Evolutionary conservation across 2,888 invertebrate genomes (phyloP).

Genomic region (Globia sparganii): DNA sequence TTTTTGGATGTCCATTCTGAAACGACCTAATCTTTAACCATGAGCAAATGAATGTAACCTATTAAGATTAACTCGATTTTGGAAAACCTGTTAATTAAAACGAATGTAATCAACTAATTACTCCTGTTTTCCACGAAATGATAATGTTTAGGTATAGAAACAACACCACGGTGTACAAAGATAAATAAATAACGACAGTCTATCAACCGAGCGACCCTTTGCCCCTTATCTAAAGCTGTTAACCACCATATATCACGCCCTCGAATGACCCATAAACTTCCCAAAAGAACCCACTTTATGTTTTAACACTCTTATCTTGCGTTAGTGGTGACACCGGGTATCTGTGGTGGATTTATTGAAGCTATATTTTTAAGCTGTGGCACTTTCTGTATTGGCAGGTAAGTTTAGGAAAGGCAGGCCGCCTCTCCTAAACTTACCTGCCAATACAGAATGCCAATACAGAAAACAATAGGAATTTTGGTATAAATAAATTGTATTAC

Average conservation of each 20-base stretch:
- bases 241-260: constrained; percentile 49
- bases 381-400: not conserved
- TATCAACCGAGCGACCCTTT: constrained; percentile 26
- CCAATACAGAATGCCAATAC: too few species aligned
- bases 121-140: not conserved
- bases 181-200: constrained; percentile 19
- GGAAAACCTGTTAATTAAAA: not conserved
- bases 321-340: constrained; percentile 25
- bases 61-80: not conserved
- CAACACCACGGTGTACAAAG: constrained; percentile 14
- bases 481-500: not conserved
- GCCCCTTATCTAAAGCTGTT: constrained; percentile 44
- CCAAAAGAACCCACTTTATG: constrained; percentile 24
- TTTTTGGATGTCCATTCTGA: not conserved
- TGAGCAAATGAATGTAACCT: not conserved
- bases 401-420: not conserved
- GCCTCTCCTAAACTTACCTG: too few species aligned
- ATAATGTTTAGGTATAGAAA: not conserved
- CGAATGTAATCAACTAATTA: not conserved
- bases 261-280: constrained; percentile 52
- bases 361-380: constrained; percentile 37
- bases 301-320: constrained; percentile 52
- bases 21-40: not conserved
- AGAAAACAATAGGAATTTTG: too few species aligned
- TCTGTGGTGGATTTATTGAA: constrained; percentile 42